phyloP scores from a whole-genome alignment of 64 coral and sea anemone genomes.

The Pocillopora damicornis region DNA sequence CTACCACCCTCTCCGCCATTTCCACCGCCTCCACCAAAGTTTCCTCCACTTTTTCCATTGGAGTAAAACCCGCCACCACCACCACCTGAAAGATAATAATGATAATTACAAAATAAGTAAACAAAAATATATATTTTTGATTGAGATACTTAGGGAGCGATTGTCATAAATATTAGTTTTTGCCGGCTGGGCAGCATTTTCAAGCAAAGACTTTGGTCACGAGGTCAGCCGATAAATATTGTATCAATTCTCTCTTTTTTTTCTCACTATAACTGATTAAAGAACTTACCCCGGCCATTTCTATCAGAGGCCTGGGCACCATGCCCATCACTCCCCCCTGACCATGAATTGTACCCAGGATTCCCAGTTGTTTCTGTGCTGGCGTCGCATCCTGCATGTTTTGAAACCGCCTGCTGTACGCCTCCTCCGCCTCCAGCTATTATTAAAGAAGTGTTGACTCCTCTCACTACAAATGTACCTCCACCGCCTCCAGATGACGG shows the following conservation, averaged over 20 bases:
- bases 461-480: slow-evolving; percentile 50
- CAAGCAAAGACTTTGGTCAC: not conserved
- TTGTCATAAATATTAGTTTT: too few relatives aligned
- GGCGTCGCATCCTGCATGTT: slow-evolving; percentile 38
- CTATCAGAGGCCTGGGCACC: slow-evolving; percentile 21
- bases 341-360: slow-evolving; percentile 14
- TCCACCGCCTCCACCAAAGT: not conserved
- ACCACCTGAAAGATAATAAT: not conserved
- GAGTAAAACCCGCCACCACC: not conserved
- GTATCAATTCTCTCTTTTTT: too few relatives aligned
- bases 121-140: too few relatives aligned
- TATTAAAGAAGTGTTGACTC: slow-evolving; percentile 39
- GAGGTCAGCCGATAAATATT: not conserved
- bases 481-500: slow-evolving; percentile 26
- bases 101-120: too few relatives aligned
- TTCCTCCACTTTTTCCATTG: not conserved
- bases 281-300: slow-evolving; percentile 9
- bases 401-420: not conserved
- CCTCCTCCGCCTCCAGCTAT: slow-evolving; percentile 63
- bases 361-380: slow-evolving; percentile 32
- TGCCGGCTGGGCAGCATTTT: too few relatives aligned
- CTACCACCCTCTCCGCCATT: not conserved
- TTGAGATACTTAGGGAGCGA: too few relatives aligned
- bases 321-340: not conserved
- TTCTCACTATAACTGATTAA: not conserved